A percentile compares a stretch with the other conserved stretches of the same genome.
Conservation (phyloP, 2,888 invertebrate species). For the Ctena decussata region DNA sequence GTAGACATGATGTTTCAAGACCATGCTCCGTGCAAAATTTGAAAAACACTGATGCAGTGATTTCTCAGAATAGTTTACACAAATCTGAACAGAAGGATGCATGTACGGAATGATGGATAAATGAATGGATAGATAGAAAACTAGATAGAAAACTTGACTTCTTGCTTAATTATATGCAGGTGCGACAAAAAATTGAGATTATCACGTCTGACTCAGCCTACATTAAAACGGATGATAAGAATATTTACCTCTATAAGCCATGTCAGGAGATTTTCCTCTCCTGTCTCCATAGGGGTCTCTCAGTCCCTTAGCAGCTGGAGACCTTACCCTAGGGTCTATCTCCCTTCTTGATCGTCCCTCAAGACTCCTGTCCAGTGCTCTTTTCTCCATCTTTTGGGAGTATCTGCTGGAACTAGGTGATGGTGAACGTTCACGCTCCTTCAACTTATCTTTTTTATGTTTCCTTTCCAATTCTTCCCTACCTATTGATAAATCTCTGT, state of each 20-base stretch:
- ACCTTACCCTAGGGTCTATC: conserved; percentile 41
- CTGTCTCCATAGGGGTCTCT: conserved; percentile 57
- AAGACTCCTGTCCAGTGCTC: conserved; percentile 42
- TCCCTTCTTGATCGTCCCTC: conserved; percentile 40
- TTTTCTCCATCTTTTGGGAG: conserved; percentile 50
- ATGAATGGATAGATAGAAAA: too few species aligned
- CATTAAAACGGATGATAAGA: too few species aligned
- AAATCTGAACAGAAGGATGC: too few species aligned
- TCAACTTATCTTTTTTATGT: conserved; percentile 56
- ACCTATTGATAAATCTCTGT: conserved; percentile 39
- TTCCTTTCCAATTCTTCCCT: conserved; percentile 38
- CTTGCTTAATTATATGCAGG: too few species aligned
- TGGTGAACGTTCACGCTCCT: conserved; percentile 55
- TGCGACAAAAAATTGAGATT: too few species aligned
- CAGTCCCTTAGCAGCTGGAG: conserved; percentile 49
- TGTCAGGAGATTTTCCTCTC: conserved; percentile 37
- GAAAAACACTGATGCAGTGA: too few species aligned
- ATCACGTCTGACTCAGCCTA: too few species aligned
- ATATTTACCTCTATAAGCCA: not conserved
- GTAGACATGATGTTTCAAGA: too few species aligned
- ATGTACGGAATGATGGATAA: too few species aligned
- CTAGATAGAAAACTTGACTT: too few species aligned
- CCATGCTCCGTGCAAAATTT: too few species aligned
- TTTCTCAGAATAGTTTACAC: too few species aligned
- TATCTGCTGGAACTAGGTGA: conserved; percentile 27